phyloP scores from a whole-genome alignment of 2,888 invertebrate genomes.

The Trachelus stipa region DNA sequence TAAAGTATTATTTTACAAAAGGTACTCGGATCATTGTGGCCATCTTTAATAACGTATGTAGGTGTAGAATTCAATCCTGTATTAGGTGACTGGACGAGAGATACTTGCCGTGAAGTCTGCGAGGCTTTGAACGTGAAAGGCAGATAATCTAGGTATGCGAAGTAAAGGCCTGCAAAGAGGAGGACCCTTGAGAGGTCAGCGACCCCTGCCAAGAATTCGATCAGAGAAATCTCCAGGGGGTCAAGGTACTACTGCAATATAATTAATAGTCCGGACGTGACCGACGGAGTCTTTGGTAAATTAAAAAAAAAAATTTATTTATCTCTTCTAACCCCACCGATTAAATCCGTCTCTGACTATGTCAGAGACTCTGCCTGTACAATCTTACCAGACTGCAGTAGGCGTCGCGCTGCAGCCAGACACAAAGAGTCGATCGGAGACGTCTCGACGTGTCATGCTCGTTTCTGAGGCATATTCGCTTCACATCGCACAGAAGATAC shows the following conservation, averaged over 20 bases:
- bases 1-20: background rate
- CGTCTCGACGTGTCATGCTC: slow-evolving; percentile 35
- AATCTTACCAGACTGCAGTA: slow-evolving; percentile 40
- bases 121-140: background rate
- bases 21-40: background rate
- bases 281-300: background rate
- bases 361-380: slow-evolving; percentile 28
- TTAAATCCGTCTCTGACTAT: slow-evolving; percentile 13
- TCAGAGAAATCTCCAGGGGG: background rate
- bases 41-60: background rate
- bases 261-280: background rate
- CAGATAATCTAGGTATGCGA: slow-evolving; percentile 9
- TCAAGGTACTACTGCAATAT: background rate
- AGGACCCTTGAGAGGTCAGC: background rate
- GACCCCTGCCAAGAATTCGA: slow-evolving; percentile 5
- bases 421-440: slow-evolving; percentile 47
- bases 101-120: background rate
- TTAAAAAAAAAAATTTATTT: background rate
- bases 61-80: background rate
- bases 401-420: slow-evolving; percentile 44
- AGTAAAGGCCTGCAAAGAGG: background rate
- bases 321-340: background rate
- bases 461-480: slow-evolving; percentile 5
- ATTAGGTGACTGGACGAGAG: background rate
- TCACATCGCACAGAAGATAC: background rate